These are phyloP conservation scores for Andrena hattorfiana DNA, from an alignment of 2,888 invertebrate species.

Conservation along the genomic window DNA sequence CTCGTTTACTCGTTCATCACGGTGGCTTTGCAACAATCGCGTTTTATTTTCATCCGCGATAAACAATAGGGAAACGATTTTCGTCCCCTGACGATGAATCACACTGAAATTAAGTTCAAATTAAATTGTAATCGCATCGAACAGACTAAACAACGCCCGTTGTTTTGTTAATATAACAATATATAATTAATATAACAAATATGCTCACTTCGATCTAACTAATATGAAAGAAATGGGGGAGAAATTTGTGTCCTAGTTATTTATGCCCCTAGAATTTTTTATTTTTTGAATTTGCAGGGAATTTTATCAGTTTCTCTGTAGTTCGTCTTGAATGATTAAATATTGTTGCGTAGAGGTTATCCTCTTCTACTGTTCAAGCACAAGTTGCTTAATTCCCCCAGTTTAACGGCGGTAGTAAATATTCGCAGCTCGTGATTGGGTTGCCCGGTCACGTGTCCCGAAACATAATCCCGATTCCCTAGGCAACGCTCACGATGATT, in stretches of 20 bases:
- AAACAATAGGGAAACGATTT: not conserved
- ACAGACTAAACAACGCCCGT: too few relatives aligned
- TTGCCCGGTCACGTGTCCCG: slow-evolving; percentile 29
- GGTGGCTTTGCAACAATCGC: not conserved
- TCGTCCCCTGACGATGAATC: not conserved
- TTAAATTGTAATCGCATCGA: not conserved
- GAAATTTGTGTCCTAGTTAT: too few relatives aligned
- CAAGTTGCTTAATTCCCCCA: slow-evolving; percentile 24
- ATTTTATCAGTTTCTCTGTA: not conserved
- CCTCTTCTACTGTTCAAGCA: not conserved
- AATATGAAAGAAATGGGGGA: too few relatives aligned
- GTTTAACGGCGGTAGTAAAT: slow-evolving; percentile 30
- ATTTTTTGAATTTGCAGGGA: too few relatives aligned
- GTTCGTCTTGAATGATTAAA: slow-evolving; percentile 9
- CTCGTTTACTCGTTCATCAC: not conserved
- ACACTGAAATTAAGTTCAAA: not conserved
- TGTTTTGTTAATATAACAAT: too few relatives aligned
- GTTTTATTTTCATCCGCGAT: not conserved
- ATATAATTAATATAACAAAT: too few relatives aligned
- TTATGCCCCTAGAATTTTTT: too few relatives aligned
- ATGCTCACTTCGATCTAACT: too few relatives aligned
- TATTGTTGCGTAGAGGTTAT: not conserved
- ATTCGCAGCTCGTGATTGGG: slow-evolving; percentile 43
- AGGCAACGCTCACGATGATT: slow-evolving; percentile 38
- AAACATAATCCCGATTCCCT: slow-evolving; percentile 41